Base-by-base conservation (phyloP, 2,797 vertebrate species). In the Lindbergichthys nudifrons region DNA sequence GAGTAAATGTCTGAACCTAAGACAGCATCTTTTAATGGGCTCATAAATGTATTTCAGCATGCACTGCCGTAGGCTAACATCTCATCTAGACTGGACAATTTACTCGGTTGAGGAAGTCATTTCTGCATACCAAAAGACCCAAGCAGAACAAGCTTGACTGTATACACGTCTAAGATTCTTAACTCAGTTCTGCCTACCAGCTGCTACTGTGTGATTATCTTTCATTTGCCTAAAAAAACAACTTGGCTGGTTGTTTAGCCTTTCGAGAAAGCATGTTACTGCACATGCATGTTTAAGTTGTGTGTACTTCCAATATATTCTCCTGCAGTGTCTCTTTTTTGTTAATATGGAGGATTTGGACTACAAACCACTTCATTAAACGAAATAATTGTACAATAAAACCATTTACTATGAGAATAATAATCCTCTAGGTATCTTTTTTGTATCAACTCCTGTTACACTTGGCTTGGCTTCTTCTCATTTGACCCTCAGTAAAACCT, bases 201-300 rank as follows among this genome's bases (percentile, higher is more conserved):
- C 58, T 70, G 54, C 74, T 48, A 61, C 70, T 65, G 70, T 78
- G 75, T 74, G 51, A 82, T 87, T 81, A 74, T 83, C 65, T 82
- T 50, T 85, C 84, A 86, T 84, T 86, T 73, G 23, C 19, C 47
- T 74, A 58, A 87, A 82, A 82, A 85, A 79, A 84, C 56, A 63
- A 70, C 74, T 75, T 50, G 19, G 70, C 62, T 81, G 69, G 79
- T 75, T 73, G 71, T 73, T 30, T 64, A 66, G 57, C 54, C 73
- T 53, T 81, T 63, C 59, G 73, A 46, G 64, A 85, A 86, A 77
- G 74, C 69, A 61, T 65, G 65, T 53, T 59, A 26, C 26, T 26
- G 56, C 67, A 68, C 66, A 15, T 21, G 45, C 76, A 46, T 73
- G 50, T 60, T 54, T 62, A 51, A 70, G 32, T 9, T 36, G 6